Percentiles rank a stretch among this genome's conserved stretches.
These are phyloP conservation scores for Glaucidium brasilianum DNA, from an alignment of 2,113 vertebrate species.

Conservation along the genomic window DNA sequence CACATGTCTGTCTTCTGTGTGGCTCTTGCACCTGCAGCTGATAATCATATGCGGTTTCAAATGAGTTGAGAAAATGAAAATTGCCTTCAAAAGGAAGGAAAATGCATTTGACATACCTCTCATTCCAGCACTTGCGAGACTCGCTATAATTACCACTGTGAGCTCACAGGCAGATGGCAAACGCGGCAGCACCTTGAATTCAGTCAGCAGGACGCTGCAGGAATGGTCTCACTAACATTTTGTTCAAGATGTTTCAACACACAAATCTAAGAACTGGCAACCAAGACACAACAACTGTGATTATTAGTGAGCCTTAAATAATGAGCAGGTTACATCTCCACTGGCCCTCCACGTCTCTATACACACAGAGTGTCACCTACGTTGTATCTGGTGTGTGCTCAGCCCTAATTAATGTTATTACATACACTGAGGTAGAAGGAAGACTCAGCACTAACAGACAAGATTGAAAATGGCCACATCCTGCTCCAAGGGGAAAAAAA, in stretches of 20 bases:
- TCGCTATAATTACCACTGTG: constrained; percentile 68
- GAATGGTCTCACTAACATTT: constrained; percentile 69
- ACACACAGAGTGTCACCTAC: neutral
- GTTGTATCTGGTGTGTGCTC: neutral
- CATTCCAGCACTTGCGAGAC: constrained; percentile 45
- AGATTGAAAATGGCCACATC: neutral
- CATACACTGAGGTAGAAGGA: neutral
- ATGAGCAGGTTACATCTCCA: neutral
- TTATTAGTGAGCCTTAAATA: constrained; percentile 51
- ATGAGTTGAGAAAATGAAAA: constrained; percentile 70
- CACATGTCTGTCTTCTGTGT: neutral
- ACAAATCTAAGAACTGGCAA: constrained; percentile 59
- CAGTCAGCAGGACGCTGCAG: constrained; percentile 64
- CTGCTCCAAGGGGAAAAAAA: neutral
- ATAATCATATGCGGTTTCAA: constrained; percentile 48
- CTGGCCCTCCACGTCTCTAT: neutral
- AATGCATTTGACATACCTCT: constrained; percentile 65
- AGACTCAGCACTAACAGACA: neutral
- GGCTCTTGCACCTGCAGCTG: constrained; percentile 62
- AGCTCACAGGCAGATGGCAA: constrained; percentile 74
- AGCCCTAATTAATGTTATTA: neutral
- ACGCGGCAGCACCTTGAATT: constrained; percentile 43
- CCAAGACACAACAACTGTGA: neutral
- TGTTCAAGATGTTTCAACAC: constrained; percentile 69
- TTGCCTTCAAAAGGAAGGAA: constrained; percentile 60